Percentiles rank a stretch among this genome's conserved stretches.
These are phyloP conservation scores for Leptopilina syphax DNA, from an alignment of 2,888 invertebrate genomes.

Conservation along the genomic window DNA sequence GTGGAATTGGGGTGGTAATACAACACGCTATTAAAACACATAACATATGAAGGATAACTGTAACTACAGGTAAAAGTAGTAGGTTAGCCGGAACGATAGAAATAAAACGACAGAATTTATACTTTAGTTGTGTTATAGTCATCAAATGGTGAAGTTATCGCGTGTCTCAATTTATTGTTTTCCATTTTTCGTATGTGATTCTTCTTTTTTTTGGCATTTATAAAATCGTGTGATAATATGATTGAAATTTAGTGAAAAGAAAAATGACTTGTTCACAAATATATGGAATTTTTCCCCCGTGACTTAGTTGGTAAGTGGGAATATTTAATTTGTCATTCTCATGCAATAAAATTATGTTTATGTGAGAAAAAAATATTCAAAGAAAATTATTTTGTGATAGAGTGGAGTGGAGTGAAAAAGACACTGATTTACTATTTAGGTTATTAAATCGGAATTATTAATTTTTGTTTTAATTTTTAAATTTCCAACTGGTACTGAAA, in stretches of 20 bases:
- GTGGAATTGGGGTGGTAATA: not conserved
- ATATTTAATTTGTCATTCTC: not conserved
- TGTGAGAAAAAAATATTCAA: too few relatives aligned
- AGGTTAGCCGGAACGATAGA: slow-evolving; percentile 21
- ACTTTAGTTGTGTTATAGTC: slow-evolving; percentile 44
- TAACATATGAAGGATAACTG: slow-evolving; percentile 2
- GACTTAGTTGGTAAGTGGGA: not conserved
- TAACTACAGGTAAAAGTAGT: slow-evolving; percentile 23
- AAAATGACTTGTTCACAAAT: not conserved
- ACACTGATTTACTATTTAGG: too few relatives aligned
- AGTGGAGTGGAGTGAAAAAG: too few relatives aligned
- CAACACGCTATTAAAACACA: not conserved
- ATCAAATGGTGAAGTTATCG: slow-evolving; percentile 43
- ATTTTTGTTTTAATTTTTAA: not conserved
- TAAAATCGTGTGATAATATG: not conserved
- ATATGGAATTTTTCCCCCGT: not conserved
- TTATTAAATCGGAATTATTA: too few relatives aligned
- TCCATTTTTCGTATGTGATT: too few relatives aligned
- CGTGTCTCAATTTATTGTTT: slow-evolving; percentile 28
- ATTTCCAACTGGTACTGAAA: too few relatives aligned
- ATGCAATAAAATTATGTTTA: not conserved
- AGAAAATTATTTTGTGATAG: too few relatives aligned
- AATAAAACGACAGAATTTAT: slow-evolving; percentile 43
- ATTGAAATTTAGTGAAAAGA: not conserved
- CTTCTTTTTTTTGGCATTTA: not conserved